These are phyloP conservation scores for Pipistrellus kuhlii DNA, from an alignment of 2,797 vertebrate species.

Conservation along the genomic window DNA sequence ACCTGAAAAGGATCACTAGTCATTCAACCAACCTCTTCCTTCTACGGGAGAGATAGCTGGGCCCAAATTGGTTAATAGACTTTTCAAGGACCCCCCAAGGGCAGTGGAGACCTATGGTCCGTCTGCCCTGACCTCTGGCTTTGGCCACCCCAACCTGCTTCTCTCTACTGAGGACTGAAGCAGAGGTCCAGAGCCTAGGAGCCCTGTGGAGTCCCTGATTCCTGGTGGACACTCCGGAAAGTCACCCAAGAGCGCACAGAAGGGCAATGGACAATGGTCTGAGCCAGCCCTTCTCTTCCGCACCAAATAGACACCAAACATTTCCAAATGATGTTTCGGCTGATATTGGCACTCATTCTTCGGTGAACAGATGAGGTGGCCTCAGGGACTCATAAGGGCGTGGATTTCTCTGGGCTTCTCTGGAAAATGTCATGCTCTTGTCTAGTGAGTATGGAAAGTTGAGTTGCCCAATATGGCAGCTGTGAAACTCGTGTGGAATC, in stretches of 20 bases:
- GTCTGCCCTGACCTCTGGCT: neutral
- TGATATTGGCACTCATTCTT: neutral
- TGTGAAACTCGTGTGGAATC: neutral
- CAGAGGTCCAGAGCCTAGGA: neutral
- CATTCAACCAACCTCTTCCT: neutral
- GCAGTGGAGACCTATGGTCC: neutral
- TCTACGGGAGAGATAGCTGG: neutral
- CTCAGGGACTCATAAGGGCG: neutral
- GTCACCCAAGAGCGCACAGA: neutral
- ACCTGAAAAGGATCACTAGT: neutral
- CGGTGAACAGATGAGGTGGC: neutral
- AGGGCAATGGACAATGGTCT: neutral
- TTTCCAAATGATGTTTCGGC: neutral
- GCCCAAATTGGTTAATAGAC: neutral
- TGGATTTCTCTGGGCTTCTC: neutral
- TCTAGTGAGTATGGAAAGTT: neutral
- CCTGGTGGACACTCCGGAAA: neutral
- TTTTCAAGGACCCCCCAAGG: neutral
- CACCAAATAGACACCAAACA: neutral
- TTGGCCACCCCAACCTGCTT: neutral
- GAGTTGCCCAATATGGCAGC: neutral
- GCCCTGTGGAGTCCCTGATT: neutral
- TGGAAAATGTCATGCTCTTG: neutral
- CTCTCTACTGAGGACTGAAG: neutral
- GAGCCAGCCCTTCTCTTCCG: constrained; percentile 7